A percentile compares a stretch with the other conserved stretches of the same genome.
Evolutionary conservation across 2,888 invertebrate genomes (phyloP).

Genomic region (Melinaea menophilus): DNA sequence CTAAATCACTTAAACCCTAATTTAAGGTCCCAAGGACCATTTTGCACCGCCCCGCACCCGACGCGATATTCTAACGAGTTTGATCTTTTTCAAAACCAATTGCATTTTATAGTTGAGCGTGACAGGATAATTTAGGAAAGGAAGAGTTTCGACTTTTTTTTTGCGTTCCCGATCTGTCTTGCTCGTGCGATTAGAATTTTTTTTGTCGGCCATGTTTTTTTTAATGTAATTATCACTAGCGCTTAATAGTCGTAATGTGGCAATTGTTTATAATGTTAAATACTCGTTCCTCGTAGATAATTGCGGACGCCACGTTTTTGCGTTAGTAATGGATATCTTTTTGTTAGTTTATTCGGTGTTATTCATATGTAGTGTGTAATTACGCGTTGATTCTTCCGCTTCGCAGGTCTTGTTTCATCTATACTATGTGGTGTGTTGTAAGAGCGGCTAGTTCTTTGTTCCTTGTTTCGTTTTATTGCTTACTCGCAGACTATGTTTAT

Average conservation of each 20-base stretch:
- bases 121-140: conserved; percentile 77
- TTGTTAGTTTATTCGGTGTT: conserved; percentile 33
- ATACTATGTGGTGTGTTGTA: neutral
- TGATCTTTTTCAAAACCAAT: conserved; percentile 68
- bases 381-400: conserved; percentile 31
- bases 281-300: conserved; percentile 55
- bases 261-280: conserved; percentile 48
- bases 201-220: conserved; percentile 49
- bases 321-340: conserved; percentile 41
- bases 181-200: conserved; percentile 61
- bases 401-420: conserved; percentile 13
- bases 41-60: conserved; percentile 8
- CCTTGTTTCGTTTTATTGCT: neutral
- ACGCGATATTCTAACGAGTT: conserved; percentile 63
- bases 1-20: conserved; percentile 27
- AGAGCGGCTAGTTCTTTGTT: conserved; percentile 2
- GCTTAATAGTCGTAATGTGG: conserved; percentile 57
- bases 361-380: conserved; percentile 31
- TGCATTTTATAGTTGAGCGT: conserved; percentile 76
- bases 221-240: conserved; percentile 49
- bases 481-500: neutral
- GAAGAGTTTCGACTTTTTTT: conserved; percentile 50
- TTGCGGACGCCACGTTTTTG: conserved; percentile 50
- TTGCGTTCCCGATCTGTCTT: conserved; percentile 38
- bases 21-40: conserved; percentile 15